A percentile compares a stretch with the other conserved stretches of the same genome.
phyloP scores from a whole-genome alignment of 2,888 invertebrate genomes.

The Ditula angustiorana region DNA sequence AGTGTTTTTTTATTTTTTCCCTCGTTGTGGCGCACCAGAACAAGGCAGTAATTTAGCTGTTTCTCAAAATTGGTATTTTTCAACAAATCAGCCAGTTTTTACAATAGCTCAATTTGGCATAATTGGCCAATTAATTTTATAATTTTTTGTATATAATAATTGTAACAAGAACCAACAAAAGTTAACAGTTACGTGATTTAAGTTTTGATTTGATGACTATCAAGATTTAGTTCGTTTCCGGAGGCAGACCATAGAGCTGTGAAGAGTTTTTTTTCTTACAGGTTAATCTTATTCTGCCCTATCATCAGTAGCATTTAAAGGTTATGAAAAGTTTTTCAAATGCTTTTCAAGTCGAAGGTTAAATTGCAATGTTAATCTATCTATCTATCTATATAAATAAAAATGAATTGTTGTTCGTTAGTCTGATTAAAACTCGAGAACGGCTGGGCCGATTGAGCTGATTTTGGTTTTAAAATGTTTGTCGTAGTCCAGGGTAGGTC shows the following conservation, averaged over 20 bases:
- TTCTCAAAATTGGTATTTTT: too few relatives aligned
- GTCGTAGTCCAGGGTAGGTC: too few relatives aligned
- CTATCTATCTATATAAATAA: too few relatives aligned
- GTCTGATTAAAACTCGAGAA: too few relatives aligned
- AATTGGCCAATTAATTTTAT: constrained; percentile 7
- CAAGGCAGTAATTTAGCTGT: too few relatives aligned
- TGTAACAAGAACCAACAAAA: constrained; percentile 11
- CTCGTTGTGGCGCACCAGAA: too few relatives aligned
- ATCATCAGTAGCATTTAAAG: too few relatives aligned
- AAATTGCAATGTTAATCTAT: not conserved
- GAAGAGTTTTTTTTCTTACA: constrained; percentile 1
- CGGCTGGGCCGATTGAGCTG: too few relatives aligned
- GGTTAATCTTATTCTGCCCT: not conserved
- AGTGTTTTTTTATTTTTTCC: too few relatives aligned
- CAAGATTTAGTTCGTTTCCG: constrained; percentile 14
- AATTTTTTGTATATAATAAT: not conserved
- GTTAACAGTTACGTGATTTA: constrained; percentile 14
- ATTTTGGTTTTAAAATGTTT: too few relatives aligned
- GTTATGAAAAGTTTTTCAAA: too few relatives aligned
- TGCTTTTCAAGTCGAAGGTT: not conserved
- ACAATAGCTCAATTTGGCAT: not conserved
- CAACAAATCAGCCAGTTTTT: not conserved
- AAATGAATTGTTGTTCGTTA: too few relatives aligned
- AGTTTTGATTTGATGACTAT: constrained; percentile 14
- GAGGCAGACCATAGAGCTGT: constrained; percentile 10